Conservation (phyloP, 1,140 invertebrate genomes). For the Anoplolepis gracilipes region DNA sequence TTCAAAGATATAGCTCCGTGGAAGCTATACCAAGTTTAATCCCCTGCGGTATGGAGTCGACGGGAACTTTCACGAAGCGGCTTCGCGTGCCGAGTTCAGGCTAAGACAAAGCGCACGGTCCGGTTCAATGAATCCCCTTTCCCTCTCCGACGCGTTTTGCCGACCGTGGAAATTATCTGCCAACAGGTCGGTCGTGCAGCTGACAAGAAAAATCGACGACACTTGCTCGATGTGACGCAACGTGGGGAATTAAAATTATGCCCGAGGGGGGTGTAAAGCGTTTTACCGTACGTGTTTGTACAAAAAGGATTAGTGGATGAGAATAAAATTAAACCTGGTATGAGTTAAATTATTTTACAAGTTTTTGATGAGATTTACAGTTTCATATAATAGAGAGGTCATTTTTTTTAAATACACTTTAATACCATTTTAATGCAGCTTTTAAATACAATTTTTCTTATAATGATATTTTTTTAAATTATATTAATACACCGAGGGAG, state of each 20-base stretch:
- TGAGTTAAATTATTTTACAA: background rate
- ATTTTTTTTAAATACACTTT: background rate
- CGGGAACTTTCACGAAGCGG: constrained; percentile 44
- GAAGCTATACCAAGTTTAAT: constrained; percentile 57
- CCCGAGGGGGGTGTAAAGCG: constrained; percentile 13
- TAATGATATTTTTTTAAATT: background rate
- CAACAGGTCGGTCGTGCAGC: constrained; percentile 42
- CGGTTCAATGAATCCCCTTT: constrained; percentile 45
- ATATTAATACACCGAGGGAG: background rate
- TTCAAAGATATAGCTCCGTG: constrained; percentile 11
- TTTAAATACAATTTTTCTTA: background rate
- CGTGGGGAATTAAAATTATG: constrained; percentile 48
- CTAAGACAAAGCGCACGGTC: constrained; percentile 41
- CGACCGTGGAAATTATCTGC: constrained; percentile 60
- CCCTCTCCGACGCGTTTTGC: constrained; percentile 49
- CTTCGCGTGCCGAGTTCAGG: constrained; percentile 34
- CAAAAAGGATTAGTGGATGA: constrained; percentile 1
- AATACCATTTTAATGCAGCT: too few species aligned
- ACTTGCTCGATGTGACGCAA: constrained; percentile 46
- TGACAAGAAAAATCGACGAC: constrained; percentile 57
- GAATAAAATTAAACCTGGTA: background rate
- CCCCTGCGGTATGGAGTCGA: constrained; percentile 47
- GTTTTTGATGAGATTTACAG: too few species aligned
- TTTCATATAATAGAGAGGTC: background rate
- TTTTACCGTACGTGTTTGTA: background rate